Base-by-base conservation (phyloP, 2,113 vertebrate genomes). In the Crotalus viridis region DNA sequence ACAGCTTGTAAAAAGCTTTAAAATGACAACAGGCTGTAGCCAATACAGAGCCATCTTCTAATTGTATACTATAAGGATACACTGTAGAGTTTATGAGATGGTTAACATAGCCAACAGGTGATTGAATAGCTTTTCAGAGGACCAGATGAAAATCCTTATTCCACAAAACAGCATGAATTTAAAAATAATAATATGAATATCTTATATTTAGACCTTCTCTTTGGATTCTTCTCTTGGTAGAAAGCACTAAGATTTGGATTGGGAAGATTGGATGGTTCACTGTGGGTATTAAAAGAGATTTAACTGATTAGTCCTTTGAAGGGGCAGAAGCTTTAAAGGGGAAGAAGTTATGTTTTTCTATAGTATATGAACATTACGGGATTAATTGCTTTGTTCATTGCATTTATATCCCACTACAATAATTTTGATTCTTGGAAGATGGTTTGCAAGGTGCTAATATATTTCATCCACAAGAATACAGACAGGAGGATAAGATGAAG, bases 21-120 rank as follows among this genome's bases (percentile, higher is more conserved):
- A 12, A 5, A 92, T 69, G 90, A 94, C 64, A 93, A 90, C 93
- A 92, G 94, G 81, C 91, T 92, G 93, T 74, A 0, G 8, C 4
- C 3, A 90, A 92, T 24, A 89, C 86, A 0, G 92, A 7, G 93
- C 92, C 87, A 92, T 87, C 89, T 91, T 69, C 13, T 5, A 19
- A 89, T 17, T 43, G 87, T n/a, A 59, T 57, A 88, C 87, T 88
- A 93, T 90, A 91, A 91, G 89, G 93, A 56, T 86, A 48, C 0
- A 33, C 89, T 64, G 81, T 21, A 4, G 64, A 92, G 93, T 96
- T 97, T 97, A 95, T 87, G 92, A 95, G 95, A 89, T 90, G 91
- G 87, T 93, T 92, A 91, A 64, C 89, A 92, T 94, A 95, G 96
- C 95, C 95, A 95, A 93, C 94, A 96, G 95, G 94, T 95, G 96